A percentile compares a stretch with the other conserved stretches of the same genome.
Evolutionary conservation across 2,888 invertebrate genomes (phyloP).

Genomic region (Brachyptera putata): DNA sequence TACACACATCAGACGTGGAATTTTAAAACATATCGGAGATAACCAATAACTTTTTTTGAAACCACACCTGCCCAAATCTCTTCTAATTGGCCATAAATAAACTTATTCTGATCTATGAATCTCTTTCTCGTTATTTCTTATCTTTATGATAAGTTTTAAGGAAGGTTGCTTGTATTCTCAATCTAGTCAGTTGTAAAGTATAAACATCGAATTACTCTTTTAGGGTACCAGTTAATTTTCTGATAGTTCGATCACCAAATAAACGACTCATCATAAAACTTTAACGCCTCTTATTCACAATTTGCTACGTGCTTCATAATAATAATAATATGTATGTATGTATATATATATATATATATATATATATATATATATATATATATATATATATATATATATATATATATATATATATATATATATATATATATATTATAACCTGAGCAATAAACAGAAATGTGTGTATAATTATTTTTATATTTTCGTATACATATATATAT

Average conservation of each 20-base stretch:
- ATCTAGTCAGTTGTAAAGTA: not conserved
- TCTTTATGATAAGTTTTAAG: slow-evolving; percentile 1
- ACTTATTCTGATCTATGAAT: not conserved
- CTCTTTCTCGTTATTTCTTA: not conserved
- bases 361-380: not conserved
- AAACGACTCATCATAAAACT: not conserved
- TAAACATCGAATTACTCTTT: slow-evolving; percentile 9
- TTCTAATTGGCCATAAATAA: slow-evolving; percentile 8
- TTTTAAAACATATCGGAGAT: not conserved
- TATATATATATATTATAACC: not conserved
- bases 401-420: too few relatives aligned
- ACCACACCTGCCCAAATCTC: slow-evolving; percentile 1
- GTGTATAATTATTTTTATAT: too few relatives aligned
- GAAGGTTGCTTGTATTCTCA: not conserved
- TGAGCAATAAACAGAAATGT: too few relatives aligned
- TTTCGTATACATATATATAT: too few relatives aligned
- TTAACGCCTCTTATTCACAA: not conserved
- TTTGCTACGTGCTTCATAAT: not conserved
- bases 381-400: not conserved
- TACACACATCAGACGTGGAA: not conserved
- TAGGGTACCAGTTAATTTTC: not conserved
- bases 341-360: not conserved
- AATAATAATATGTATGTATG: not conserved
- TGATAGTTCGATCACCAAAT: not conserved
- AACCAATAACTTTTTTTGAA: not conserved